Evolutionary conservation across 2,888 invertebrate species (phyloP).

Genomic region (Drosophila prolongata): DNA sequence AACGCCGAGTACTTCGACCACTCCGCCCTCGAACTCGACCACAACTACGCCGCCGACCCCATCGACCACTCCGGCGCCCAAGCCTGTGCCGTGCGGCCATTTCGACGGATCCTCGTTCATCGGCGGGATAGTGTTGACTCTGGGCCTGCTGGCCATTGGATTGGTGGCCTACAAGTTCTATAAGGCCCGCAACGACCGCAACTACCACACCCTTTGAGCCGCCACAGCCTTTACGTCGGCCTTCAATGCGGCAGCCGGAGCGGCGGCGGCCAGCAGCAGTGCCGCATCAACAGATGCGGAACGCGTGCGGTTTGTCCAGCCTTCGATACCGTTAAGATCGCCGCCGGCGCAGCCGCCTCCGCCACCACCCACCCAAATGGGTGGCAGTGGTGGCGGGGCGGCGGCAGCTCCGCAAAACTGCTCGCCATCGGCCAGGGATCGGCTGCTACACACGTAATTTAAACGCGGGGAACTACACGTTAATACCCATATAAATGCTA

Average conservation of each 20-base stretch:
- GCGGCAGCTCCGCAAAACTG: constrained; percentile 46
- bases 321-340: constrained; percentile 80
- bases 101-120: constrained; percentile 92
- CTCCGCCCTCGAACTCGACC: constrained; percentile 49
- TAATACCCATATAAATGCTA: constrained; percentile 40
- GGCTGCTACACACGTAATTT: constrained; percentile 81
- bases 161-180: constrained; percentile 95
- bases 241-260: constrained; percentile 79
- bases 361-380: constrained; percentile 59
- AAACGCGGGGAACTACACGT: constrained; percentile 52
- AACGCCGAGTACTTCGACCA: constrained; percentile 52
- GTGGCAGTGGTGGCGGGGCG: constrained; percentile 27
- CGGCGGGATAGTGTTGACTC: constrained; percentile 93
- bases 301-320: constrained; percentile 81
- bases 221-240: constrained; percentile 82
- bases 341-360: constrained; percentile 75
- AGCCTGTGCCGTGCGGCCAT: constrained; percentile 84
- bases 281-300: constrained; percentile 72
- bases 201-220: constrained; percentile 94
- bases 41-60: constrained; percentile 66
- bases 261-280: constrained; percentile 50
- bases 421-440: constrained; percentile 77
- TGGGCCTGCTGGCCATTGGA: constrained; percentile 91
- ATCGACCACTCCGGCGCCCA: constrained; percentile 72
- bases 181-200: constrained; percentile 92